Evolutionary conservation across 1,140 invertebrate species (phyloP), one percentile per base, ranked within the genome.

Genomic region (Cherax destructor): DNA sequence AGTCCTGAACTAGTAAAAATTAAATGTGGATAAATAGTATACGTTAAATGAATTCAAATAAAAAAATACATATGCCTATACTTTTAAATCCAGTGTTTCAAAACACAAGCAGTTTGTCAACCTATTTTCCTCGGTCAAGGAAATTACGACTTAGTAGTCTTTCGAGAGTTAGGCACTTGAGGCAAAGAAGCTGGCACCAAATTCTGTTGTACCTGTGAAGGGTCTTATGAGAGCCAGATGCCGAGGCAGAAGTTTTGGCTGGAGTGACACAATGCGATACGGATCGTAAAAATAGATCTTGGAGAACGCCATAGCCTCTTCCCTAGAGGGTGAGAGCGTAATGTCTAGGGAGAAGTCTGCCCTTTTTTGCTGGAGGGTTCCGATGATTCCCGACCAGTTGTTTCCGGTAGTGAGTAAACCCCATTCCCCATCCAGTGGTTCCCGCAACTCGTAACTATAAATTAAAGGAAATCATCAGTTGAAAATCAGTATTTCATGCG

Each of bases 341-440:
- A 78, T 24, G 49, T 47, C 41, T 3, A 78, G 16, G 49, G 77
- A 18, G 49, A 78, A 78, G 49, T 78, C 77, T 47, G 77, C 77
- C 77, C 9, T 18, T 10, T 78, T 3, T 41, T 78, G 77, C 30
- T 78, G 77, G 24, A 78, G 41, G 13, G 77, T 78, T 7, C 77
- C 77, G 1, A 78, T 30, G 77, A 78, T 78, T 7, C 77, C 77
- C 1, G 77, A 49, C 77, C 77, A 78, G 77, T 69, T 69, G 65
- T 18, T 18, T 6, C 65, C 65, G 21, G 13, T n/a, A 11, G 21
- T 18, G 18, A 18, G 65, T 0, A 5, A 6, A 5, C 65, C 65
- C 65, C 65, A 69, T n/a, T 6, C 6, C 11, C 65, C 65, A 21
- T 69, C 65, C 65, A 11, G 18, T 18, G 65, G 65, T 18, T 69